Percentiles rank a stretch among this genome's conserved stretches.
Evolutionary conservation across 2,797 vertebrate species (phyloP).

Genomic region (Galagoides demidoff): DNA sequence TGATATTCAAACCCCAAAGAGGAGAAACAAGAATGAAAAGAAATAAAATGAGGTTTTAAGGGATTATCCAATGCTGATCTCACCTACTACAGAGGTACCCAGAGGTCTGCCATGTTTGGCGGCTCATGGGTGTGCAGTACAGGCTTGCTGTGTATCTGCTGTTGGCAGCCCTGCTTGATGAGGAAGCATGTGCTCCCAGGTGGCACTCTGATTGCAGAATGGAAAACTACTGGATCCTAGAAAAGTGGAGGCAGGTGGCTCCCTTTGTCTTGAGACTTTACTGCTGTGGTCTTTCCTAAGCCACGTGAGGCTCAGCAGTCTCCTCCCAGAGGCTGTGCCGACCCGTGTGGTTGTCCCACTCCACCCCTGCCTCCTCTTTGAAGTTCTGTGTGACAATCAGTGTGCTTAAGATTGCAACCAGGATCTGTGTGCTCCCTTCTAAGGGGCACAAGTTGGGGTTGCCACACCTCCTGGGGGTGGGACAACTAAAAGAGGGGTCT

Average conservation of each 20-base stretch:
- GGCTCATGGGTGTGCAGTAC: neutral
- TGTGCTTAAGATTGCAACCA: neutral
- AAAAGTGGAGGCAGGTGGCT: neutral
- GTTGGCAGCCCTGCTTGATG: no score
- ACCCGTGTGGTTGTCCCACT: rapidly evolving
- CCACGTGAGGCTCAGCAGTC: neutral
- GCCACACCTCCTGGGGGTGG: no score
- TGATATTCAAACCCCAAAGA: neutral
- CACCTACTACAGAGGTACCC: neutral
- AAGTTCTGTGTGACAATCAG: neutral
- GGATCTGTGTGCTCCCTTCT: no score
- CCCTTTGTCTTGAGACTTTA: neutral
- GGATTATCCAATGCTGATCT: neutral
- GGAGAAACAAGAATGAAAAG: neutral
- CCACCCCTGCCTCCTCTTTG: neutral
- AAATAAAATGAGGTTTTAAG: neutral
- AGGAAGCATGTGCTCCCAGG: neutral
- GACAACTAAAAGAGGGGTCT: no score
- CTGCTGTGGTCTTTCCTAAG: neutral
- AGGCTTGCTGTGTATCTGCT: neutral
- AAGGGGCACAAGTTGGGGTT: no score
- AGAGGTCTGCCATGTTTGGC: neutral
- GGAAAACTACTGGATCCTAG: neutral
- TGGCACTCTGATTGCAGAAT: neutral
- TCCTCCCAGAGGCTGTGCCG: neutral